Evolutionary conservation across 1,140 invertebrate species (phyloP).

Genomic region (Marisa cornuarietis): DNA sequence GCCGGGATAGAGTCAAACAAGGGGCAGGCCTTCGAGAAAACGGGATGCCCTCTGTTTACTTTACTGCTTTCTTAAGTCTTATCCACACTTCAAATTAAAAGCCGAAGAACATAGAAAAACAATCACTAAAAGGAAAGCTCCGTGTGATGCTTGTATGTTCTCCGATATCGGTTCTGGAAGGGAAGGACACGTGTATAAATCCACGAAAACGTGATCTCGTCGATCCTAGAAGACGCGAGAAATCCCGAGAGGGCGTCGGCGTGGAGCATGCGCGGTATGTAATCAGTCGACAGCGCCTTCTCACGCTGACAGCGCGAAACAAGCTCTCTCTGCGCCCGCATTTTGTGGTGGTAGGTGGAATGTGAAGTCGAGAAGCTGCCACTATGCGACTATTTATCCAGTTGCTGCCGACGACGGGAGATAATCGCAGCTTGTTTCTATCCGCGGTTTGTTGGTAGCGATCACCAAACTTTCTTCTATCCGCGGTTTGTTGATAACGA

Average conservation of each 20-base stretch:
- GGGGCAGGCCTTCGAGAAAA: too few species aligned
- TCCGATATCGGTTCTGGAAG: slow-evolving; percentile 5
- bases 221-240: background rate
- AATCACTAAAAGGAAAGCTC: too few species aligned
- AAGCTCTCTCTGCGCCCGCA: background rate
- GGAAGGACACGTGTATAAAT: slow-evolving; percentile 2
- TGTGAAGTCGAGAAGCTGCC: background rate
- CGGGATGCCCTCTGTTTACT: too few species aligned
- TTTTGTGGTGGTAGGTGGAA: slow-evolving; percentile 18
- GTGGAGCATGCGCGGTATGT: slow-evolving; percentile 23
- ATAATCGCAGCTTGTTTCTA: slow-evolving; percentile 4
- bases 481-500: too few species aligned
- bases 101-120: too few species aligned
- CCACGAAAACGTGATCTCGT: slow-evolving; percentile 1
- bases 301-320: slow-evolving; percentile 17
- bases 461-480: too few species aligned
- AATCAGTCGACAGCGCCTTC: slow-evolving; percentile 21
- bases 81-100: too few species aligned
- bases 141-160: slow-evolving; percentile 5
- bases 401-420: slow-evolving; percentile 10
- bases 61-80: too few species aligned
- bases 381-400: slow-evolving; percentile 11
- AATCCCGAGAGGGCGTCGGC: slow-evolving; percentile 1
- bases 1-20: too few species aligned
- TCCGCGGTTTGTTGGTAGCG: background rate